Base-by-base conservation (phyloP, 2,888 invertebrate genomes). In the Alloscopus bannaensis region DNA sequence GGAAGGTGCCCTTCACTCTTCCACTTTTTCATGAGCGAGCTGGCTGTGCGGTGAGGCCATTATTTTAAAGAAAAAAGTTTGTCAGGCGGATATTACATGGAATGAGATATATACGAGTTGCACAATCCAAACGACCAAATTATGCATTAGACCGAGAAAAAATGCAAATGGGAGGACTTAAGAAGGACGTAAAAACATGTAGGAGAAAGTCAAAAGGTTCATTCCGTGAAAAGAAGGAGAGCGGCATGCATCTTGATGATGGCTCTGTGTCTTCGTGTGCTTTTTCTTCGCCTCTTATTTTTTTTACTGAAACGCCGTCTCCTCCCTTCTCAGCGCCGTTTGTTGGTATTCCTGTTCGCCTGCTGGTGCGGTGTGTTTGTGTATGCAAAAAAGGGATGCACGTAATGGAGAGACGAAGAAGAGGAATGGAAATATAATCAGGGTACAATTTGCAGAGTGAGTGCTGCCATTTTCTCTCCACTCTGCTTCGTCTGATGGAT, bases 151-250 rank as follows among this genome's bases (percentile, higher is more conserved):
- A 77, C 64, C 69, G 69, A 77, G 65, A 77, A 73, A 73, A 73
- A 65, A 81, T 81, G 77, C 73, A 81, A 81, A 81, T 81, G 81
- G 71, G 65, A 59, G 24, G 72, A 71, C 62, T 71, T 71, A 71
- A 64, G 64, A 72, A 72, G 64, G 55, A 72, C 72, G 76, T 76
- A 69, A 76, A 71, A 55, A 40, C 69, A 42, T 40, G 40, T 65
- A 68, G 55, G 65, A 65, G 55, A 55, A 65, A 72, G 72, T 72
- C 72, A 72, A 64, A 64, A 45, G 64, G 52, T 52, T 40, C 40
- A 36, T 47, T 60, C 57, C 28, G 13, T 13, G 36, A 36, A 36
- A 36, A 36, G 13, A 36, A 36, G 36, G 13, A 36, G 36, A 6
- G 36, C 13, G 13, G 36, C 6, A 36, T 36, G 8, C 36, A 36